phyloP scores from a whole-genome alignment of 1,140 invertebrate genomes.

The Solen grandis region DNA sequence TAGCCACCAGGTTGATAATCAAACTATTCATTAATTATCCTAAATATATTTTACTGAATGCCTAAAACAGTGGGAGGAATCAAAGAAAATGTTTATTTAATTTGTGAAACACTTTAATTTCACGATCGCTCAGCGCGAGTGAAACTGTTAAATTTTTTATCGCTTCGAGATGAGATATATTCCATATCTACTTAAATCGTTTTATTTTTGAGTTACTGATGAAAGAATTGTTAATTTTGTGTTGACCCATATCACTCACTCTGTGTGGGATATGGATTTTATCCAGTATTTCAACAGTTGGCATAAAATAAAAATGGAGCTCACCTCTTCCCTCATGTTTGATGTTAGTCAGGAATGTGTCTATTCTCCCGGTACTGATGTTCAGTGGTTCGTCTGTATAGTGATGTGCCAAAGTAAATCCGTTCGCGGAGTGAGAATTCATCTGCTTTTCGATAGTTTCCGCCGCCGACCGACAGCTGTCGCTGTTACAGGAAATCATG shows the following conservation, averaged over 20 bases:
- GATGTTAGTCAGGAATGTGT: slow-evolving; percentile 19
- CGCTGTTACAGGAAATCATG: slow-evolving; percentile 28
- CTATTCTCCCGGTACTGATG: background rate
- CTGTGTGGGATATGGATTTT: too few relatives aligned
- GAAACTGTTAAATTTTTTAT: too few relatives aligned
- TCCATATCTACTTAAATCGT: too few relatives aligned
- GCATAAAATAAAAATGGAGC: background rate
- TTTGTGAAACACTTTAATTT: too few relatives aligned
- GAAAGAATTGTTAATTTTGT: too few relatives aligned
- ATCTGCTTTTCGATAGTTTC: background rate
- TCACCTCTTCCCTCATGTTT: slow-evolving; percentile 42
- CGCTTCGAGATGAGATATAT: background rate
- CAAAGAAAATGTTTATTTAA: too few relatives aligned
- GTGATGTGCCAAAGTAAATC: slow-evolving; percentile 22
- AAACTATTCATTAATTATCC: background rate
- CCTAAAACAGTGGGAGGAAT: too few relatives aligned
- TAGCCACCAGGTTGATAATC: background rate
- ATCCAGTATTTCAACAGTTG: background rate
- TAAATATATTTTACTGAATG: background rate
- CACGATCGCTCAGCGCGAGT: too few relatives aligned
- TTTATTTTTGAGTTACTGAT: too few relatives aligned
- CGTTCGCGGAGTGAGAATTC: background rate
- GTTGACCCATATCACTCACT: too few relatives aligned
- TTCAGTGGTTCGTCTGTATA: slow-evolving; percentile 33
- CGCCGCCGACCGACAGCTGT: slow-evolving; percentile 4